Conservation (phyloP, 2,888 invertebrate genomes). For the Nipponacmea schrenckii region DNA sequence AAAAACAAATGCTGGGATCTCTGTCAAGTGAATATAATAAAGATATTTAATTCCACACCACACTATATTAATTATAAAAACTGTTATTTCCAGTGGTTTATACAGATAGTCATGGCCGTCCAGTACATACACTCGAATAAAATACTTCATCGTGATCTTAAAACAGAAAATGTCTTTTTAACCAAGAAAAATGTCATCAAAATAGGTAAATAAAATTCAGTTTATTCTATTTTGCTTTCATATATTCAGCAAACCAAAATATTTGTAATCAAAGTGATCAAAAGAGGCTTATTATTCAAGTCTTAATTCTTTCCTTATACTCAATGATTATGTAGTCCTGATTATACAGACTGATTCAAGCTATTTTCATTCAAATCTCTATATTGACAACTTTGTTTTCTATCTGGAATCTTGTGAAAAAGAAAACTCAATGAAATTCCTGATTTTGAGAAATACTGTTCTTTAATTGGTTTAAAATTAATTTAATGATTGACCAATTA, state of each 20-base stretch:
- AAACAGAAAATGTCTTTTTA: conserved; percentile 64
- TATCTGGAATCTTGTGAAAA: no score
- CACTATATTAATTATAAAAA: no score
- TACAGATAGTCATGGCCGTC: conserved; percentile 65
- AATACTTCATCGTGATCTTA: conserved; percentile 64
- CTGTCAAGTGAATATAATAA: no score
- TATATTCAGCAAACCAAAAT: no score
- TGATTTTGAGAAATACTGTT: neutral
- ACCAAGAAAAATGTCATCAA: conserved; percentile 63
- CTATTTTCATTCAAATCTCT: neutral
- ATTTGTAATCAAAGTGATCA: no score
- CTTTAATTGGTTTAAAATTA: neutral
- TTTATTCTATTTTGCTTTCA: no score
- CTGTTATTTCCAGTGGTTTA: conserved; percentile 65
- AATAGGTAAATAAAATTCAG: conserved; percentile 50
- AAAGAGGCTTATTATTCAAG: no score
- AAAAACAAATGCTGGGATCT: no score
- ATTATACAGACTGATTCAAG: no score
- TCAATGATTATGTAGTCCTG: no score
- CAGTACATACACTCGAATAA: conserved; percentile 63
- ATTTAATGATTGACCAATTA: neutral
- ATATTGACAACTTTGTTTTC: neutral
- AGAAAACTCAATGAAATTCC: neutral
- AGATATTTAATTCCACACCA: no score
- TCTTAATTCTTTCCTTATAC: no score